These are phyloP conservation scores for Leuciscus idus DNA, from an alignment of 2,113 vertebrate genomes.

Conservation along the genomic window DNA sequence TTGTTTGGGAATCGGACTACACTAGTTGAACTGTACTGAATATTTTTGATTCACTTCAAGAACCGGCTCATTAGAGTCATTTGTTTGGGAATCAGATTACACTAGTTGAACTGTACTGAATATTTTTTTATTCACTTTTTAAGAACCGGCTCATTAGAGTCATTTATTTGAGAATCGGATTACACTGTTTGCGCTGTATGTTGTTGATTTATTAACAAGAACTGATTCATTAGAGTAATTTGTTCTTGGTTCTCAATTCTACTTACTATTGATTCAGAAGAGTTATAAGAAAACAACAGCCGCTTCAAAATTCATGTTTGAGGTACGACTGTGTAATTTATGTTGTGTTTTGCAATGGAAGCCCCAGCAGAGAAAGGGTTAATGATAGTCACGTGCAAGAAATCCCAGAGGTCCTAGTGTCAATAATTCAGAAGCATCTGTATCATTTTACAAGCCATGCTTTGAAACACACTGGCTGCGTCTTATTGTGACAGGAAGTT, in stretches of 20 bases:
- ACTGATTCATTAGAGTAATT: background rate
- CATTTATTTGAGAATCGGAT: background rate
- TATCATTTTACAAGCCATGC: constrained; percentile 39
- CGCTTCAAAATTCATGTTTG: background rate
- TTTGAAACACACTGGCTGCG: background rate
- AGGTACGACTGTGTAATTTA: background rate
- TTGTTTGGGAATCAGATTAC: background rate
- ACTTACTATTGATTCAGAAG: background rate
- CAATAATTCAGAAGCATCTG: constrained; percentile 51
- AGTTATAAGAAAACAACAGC: background rate
- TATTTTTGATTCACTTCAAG: background rate
- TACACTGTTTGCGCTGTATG: background rate
- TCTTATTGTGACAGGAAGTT: constrained; percentile 49
- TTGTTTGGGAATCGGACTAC: accelerated
- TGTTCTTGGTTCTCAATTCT: background rate
- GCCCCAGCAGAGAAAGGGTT: constrained; percentile 14
- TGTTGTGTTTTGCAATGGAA: constrained; percentile 2
- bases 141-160: background rate
- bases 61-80: background rate
- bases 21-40: background rate
- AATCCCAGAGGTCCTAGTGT: constrained; percentile 29
- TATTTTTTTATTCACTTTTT: background rate
- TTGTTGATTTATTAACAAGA: background rate
- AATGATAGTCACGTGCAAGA: constrained; percentile 11
- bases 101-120: background rate